A percentile compares a stretch with the other conserved stretches of the same genome.
Conservation (phyloP, 2,113 vertebrate genomes). For the Cromileptes altivelis region DNA sequence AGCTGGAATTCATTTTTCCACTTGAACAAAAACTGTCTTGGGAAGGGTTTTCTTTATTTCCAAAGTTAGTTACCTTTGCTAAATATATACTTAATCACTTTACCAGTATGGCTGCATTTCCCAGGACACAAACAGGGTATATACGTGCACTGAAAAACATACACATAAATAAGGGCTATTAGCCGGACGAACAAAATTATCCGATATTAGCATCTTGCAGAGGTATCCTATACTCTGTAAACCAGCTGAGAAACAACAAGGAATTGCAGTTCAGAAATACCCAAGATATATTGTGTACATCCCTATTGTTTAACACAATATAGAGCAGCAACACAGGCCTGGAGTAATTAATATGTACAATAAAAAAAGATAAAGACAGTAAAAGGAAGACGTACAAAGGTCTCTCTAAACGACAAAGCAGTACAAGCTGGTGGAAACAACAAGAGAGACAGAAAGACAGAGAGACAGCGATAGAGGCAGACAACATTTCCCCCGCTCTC, state of each 20-base stretch:
- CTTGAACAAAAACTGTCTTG: background rate
- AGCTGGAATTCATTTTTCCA: slow-evolving; percentile 7
- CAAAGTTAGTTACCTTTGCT: background rate
- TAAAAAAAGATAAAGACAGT: no score
- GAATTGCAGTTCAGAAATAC: background rate
- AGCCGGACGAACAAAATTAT: no score
- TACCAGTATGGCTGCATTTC: background rate
- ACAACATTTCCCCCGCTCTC: slow-evolving; percentile 18
- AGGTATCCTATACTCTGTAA: background rate
- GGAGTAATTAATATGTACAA: no score
- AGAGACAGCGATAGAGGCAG: slow-evolving; percentile 2
- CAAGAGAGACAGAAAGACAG: background rate
- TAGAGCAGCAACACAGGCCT: no score
- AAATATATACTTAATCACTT: background rate
- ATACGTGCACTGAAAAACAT: background rate
- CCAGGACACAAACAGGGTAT: background rate
- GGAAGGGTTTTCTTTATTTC: background rate
- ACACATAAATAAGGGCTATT: background rate
- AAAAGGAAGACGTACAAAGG: no score
- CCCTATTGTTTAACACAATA: no score
- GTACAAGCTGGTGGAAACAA: background rate
- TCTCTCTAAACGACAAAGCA: no score
- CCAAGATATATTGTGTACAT: no score
- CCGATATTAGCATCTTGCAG: background rate
- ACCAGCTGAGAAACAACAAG: no score